phyloP scores from a whole-genome alignment of 35 echinoderm and acorn worm genomes.

The Nesometra sesokonis region DNA sequence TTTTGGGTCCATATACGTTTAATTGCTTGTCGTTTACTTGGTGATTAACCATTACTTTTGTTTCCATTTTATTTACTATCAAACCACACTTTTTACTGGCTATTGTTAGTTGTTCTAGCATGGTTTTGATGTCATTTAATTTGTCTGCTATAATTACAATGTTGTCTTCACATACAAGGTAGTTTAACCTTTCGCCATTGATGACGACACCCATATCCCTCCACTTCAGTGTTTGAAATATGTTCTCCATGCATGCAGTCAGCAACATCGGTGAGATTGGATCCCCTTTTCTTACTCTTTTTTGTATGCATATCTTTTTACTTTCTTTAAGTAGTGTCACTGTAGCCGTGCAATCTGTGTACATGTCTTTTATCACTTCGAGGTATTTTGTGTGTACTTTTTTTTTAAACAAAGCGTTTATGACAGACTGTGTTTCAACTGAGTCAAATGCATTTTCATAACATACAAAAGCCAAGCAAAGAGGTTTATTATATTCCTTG shows the following conservation, averaged over 20 bases:
- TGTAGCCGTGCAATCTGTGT: background rate
- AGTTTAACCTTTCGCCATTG: background rate
- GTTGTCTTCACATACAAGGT: background rate
- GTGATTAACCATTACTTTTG: background rate
- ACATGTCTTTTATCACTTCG: too few species aligned
- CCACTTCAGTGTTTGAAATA: background rate
- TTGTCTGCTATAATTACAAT: background rate
- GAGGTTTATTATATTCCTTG: too few species aligned
- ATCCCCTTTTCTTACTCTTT: background rate
- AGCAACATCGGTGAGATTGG: background rate
- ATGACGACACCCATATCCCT: background rate
- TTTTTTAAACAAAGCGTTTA: background rate
- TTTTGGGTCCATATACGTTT: too few species aligned
- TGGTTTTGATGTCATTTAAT: background rate
- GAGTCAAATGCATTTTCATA: slow-evolving; percentile 8
- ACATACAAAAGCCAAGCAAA: background rate
- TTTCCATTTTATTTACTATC: background rate
- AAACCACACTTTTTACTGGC: background rate
- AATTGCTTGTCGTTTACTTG: too few species aligned
- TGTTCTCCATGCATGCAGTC: background rate
- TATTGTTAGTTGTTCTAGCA: background rate
- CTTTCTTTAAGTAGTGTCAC: background rate
- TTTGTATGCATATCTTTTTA: background rate
- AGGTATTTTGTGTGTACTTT: too few species aligned
- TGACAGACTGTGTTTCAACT: background rate